phyloP scores from a whole-genome alignment of 2,797 vertebrate species.

The Cheracebus regulus region DNA sequence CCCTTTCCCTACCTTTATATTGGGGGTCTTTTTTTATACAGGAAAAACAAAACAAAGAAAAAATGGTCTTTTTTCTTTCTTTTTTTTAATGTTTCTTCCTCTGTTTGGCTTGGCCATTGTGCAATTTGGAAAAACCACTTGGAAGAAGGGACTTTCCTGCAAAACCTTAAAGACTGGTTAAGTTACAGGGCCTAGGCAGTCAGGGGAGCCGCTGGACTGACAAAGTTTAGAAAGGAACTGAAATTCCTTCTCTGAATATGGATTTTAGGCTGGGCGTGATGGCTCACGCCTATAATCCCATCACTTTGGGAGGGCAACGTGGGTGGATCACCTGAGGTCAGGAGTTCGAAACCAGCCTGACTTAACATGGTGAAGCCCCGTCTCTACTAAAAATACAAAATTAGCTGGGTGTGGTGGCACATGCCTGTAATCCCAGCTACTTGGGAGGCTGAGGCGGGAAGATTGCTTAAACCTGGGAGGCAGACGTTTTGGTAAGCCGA shows the following conservation, averaged over 20 bases:
- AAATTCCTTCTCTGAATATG: slow-evolving; percentile 29
- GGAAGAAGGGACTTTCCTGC: not conserved
- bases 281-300: not conserved
- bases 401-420: not conserved
- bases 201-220: not conserved
- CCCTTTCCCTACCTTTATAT: slow-evolving; percentile 51
- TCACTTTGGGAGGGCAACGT: not conserved
- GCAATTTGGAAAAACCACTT: slow-evolving; percentile 15
- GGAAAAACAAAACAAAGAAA: slow-evolving; percentile 69
- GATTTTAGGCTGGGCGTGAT: not conserved
- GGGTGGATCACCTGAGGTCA: not conserved
- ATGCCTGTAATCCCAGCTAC: not conserved
- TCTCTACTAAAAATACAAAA: not conserved
- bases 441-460: not conserved
- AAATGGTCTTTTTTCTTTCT: slow-evolving; percentile 3
- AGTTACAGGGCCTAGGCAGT: not conserved
- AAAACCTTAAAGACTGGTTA: not conserved
- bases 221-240: slow-evolving; percentile 36
- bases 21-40: slow-evolving; percentile 72
- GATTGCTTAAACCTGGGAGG: not conserved
- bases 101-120: slow-evolving; percentile 48
- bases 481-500: not conserved
- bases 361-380: not conserved
- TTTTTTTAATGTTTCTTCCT: slow-evolving; percentile 56
- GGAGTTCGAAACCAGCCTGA: not conserved